Conservation (phyloP, 1,140 invertebrate species). For the Araneus ventricosus region DNA sequence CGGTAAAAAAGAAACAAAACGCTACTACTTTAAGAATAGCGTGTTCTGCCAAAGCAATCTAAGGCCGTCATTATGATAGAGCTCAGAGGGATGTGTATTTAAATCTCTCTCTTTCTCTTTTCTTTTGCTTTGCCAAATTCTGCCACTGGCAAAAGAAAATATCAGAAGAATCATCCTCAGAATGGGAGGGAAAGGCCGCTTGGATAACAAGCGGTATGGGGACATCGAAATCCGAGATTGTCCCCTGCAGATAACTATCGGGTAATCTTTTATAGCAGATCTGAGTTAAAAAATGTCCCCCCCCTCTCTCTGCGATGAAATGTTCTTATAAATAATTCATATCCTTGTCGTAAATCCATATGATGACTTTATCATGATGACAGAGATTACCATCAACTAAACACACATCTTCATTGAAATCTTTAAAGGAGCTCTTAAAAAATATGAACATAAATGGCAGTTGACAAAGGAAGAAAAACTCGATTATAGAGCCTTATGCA, state of each 20-base stretch:
- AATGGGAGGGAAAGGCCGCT: not conserved
- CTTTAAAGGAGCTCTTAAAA: not conserved
- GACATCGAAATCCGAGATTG: not conserved
- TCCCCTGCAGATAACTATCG: not conserved
- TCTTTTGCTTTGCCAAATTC: not conserved
- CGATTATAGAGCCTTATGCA: too few species aligned
- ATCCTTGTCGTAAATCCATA: not conserved
- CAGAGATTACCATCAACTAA: not conserved
- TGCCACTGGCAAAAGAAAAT: not conserved
- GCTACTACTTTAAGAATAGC: not conserved
- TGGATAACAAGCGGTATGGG: not conserved
- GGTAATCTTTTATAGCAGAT: not conserved
- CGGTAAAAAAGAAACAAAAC: not conserved
- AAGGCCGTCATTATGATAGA: constrained; percentile 1
- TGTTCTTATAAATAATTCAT: constrained; percentile 21
- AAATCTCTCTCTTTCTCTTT: not conserved
- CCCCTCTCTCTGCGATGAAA: not conserved
- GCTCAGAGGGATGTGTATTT: constrained; percentile 11
- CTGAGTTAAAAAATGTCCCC: not conserved
- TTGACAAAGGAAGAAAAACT: not conserved
- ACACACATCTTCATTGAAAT: not conserved
- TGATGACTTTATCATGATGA: constrained; percentile 24
- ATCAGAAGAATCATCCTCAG: not conserved
- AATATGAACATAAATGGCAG: not conserved
- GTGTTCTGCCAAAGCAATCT: not conserved